phyloP scores from a whole-genome alignment of 2,797 vertebrate species.

The Rousettus madagascariensis region DNA sequence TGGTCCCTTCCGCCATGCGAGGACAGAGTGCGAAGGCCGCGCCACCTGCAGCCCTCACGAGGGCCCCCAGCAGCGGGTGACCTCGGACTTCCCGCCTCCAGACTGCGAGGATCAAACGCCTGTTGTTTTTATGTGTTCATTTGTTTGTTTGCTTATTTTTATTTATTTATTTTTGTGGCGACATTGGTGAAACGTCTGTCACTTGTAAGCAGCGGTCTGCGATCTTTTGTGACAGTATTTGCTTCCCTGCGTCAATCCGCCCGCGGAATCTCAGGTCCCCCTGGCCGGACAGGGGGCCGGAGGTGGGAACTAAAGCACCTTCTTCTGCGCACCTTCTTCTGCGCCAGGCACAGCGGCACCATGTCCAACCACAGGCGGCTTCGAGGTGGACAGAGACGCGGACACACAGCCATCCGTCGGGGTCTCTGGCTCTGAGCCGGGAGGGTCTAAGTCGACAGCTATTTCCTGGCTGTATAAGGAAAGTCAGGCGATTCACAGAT shows the following conservation, averaged over 20 bases:
- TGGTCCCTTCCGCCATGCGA: rapidly evolving
- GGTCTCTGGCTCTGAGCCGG: too few relatives aligned
- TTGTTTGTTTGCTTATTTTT: too few relatives aligned
- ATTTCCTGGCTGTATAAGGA: rapidly evolving
- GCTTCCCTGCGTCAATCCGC: too few relatives aligned
- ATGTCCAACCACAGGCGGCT: background rate
- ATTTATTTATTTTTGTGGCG: too few relatives aligned
- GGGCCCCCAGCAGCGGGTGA: rapidly evolving
- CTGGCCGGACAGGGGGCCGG: background rate
- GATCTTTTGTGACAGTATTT: too few relatives aligned
- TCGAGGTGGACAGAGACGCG: rapidly evolving
- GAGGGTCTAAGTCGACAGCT: background rate
- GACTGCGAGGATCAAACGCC: background rate
- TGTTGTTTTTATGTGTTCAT: too few relatives aligned
- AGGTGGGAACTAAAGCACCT: rapidly evolving
- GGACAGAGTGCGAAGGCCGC: rapidly evolving
- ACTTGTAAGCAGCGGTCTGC: background rate
- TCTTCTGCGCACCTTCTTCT: rapidly evolving
- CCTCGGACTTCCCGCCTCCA: background rate
- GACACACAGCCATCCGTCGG: rapidly evolving
- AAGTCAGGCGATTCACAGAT: rapidly evolving
- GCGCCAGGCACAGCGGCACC: rapidly evolving
- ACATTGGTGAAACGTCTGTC: too few relatives aligned
- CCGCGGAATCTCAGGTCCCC: rapidly evolving
- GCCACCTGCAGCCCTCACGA: background rate